Evolutionary conservation across 1,140 invertebrate genomes (phyloP), one percentile per base, ranked within the genome.

Genomic region (Delia radicum): DNA sequence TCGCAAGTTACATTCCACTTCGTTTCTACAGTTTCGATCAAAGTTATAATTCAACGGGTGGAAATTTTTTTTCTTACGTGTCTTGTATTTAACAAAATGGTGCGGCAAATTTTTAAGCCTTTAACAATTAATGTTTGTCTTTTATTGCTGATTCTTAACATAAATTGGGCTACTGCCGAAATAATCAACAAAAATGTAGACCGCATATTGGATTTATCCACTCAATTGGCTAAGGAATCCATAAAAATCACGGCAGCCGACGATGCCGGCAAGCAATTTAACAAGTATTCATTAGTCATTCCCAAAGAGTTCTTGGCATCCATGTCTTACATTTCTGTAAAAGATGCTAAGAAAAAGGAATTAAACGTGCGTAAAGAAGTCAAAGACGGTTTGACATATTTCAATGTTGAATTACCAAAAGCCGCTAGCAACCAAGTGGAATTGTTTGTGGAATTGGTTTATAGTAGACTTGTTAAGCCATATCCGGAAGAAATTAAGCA

Each of bases 401-500:
- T 90, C 62, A 87, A 88, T 76, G 77, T 85, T 7, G 90, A 91
- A 77, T 93, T 90, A 18, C 79, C 28, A 65, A 46, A 74, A 71
- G 37, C 46, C 73, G 2, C 87, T 91, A 63, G 29, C 79, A 3
- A 89, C 90, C 12, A 87, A 89, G 10, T n/a, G n/a, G 87, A 88
- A 4, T 81, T 94, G 33, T 91, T 91, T 65, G 88, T 97, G 0
- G 95, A 98, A 82, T 89, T 90, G 10, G 90, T 96, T 0, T 92
- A 92, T 27, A 92, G 92, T 0, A 93, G 96, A 82, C 89, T 91
- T 28, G 86, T 98, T 5, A 79, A 87, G 12, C 94, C 97, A 1
- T 94, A 96, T 87, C 98, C 98, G 1, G 91, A 91, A 18, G 89
- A 93, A 80, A 98, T 99, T 75, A 90, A 90, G 0, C 98, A 99